These are phyloP conservation scores for Sebastes goodei DNA, from an alignment of 2,797 vertebrate species.

Conservation along the genomic window DNA sequence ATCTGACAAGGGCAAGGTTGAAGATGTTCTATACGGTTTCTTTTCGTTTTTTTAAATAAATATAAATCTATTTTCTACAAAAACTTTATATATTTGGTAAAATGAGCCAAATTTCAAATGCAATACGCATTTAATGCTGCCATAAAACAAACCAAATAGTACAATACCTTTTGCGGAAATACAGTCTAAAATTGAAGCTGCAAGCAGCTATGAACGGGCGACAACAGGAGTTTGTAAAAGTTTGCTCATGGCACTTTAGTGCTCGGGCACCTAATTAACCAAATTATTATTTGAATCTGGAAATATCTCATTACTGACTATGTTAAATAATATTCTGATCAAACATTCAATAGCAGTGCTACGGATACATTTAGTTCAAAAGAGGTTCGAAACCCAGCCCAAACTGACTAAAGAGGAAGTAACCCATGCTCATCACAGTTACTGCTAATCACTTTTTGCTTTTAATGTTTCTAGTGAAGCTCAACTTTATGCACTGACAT, in stretches of 20 bases:
- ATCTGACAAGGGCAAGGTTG: background rate
- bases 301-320: background rate
- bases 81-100: background rate
- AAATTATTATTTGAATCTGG: background rate
- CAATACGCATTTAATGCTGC: background rate
- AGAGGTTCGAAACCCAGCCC: background rate
- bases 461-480: background rate
- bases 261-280: background rate
- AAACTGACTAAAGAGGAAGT: background rate
- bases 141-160: background rate
- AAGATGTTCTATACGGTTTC: background rate
- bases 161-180: background rate
- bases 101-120: background rate
- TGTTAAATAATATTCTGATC: background rate
- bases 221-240: too few species aligned
- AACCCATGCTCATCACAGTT: slow-evolving; percentile 9
- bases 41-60: fast-evolving
- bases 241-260: too few species aligned
- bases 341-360: background rate
- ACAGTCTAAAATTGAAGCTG: background rate
- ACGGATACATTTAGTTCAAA: background rate
- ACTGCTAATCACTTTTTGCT: slow-evolving; percentile 7
- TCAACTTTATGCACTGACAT: slow-evolving; percentile 37
- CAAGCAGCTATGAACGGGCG: background rate
- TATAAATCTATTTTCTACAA: background rate